phyloP scores from a whole-genome alignment of 23 tunicate species.

The Ciona savignyi region DNA sequence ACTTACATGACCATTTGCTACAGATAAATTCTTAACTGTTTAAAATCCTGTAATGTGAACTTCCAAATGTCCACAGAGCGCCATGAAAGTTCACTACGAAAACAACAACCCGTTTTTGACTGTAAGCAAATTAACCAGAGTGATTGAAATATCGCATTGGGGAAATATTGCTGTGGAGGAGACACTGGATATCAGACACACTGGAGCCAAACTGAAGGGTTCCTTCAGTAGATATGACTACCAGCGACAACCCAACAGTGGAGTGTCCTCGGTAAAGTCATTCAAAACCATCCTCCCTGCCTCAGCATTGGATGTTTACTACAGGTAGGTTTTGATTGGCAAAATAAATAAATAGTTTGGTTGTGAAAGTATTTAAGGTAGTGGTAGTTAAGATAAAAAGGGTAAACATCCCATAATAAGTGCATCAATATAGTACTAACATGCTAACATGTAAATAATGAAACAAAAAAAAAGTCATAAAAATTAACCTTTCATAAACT shows the following conservation, averaged over 20 bases:
- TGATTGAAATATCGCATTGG: slow-evolving; percentile 96
- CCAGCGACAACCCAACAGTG: slow-evolving; percentile 83
- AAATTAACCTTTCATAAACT: too few relatives aligned
- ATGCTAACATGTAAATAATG: too few relatives aligned
- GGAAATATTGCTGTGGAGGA: slow-evolving; percentile 96
- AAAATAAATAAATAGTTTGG: too few relatives aligned
- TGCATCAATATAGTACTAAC: too few relatives aligned
- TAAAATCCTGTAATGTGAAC: too few relatives aligned
- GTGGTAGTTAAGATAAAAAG: too few relatives aligned
- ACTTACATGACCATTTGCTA: too few relatives aligned
- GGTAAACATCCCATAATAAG: too few relatives aligned
- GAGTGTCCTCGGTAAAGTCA: slow-evolving; percentile 73
- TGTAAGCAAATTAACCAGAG: slow-evolving; percentile 58
- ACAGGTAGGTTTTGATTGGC: slow-evolving; percentile 41
- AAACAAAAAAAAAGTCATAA: too few relatives aligned
- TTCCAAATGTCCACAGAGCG: too few relatives aligned
- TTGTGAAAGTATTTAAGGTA: too few relatives aligned
- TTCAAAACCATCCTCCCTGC: slow-evolving; percentile 91
- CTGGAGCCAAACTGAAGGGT: slow-evolving; percentile 92
- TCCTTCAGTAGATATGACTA: slow-evolving; percentile 94
- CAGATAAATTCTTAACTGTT: too few relatives aligned
- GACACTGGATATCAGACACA: slow-evolving; percentile 63
- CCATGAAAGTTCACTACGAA: slow-evolving; percentile 79
- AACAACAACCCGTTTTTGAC: slow-evolving; percentile 91
- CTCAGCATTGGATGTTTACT: slow-evolving; percentile 85